These are phyloP conservation scores for Mus minutoides DNA, from an alignment of 2,797 vertebrate genomes.

Conservation along the genomic window DNA sequence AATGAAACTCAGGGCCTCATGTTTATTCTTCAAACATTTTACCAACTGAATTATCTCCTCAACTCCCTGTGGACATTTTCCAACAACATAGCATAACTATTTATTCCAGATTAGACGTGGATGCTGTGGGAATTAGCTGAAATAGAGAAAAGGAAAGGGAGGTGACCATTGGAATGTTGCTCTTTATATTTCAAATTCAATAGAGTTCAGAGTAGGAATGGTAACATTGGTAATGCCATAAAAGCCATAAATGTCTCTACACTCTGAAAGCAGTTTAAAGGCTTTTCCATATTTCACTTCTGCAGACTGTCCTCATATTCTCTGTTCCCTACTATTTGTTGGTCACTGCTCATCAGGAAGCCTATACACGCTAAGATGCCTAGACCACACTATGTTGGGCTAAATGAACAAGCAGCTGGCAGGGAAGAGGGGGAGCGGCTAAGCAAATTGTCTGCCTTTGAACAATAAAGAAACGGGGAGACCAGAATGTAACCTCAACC, in stretches of 20 bases:
- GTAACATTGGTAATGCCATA: neutral
- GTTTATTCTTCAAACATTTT: neutral
- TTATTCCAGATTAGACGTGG: neutral
- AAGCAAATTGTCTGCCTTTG: neutral
- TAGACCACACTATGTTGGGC: neutral
- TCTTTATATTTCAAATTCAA: neutral
- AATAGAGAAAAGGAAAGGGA: neutral
- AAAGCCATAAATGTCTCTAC: neutral
- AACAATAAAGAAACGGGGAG: neutral
- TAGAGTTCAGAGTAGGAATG: neutral
- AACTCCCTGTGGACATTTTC: neutral
- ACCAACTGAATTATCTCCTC: neutral
- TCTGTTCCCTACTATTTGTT: neutral
- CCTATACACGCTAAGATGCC: neutral
- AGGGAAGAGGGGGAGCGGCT: neutral
- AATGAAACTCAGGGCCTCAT: neutral
- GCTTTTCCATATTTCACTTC: neutral
- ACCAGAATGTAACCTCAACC: neutral
- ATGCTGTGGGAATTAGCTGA: neutral
- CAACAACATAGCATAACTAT: constrained; percentile 4
- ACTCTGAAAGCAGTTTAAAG: neutral
- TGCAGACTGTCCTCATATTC: neutral
- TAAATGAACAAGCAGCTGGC: neutral
- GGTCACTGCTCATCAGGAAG: neutral
- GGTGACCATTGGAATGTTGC: neutral